Conservation (phyloP, 2,113 vertebrate genomes). For the Donacobius atricapilla region DNA sequence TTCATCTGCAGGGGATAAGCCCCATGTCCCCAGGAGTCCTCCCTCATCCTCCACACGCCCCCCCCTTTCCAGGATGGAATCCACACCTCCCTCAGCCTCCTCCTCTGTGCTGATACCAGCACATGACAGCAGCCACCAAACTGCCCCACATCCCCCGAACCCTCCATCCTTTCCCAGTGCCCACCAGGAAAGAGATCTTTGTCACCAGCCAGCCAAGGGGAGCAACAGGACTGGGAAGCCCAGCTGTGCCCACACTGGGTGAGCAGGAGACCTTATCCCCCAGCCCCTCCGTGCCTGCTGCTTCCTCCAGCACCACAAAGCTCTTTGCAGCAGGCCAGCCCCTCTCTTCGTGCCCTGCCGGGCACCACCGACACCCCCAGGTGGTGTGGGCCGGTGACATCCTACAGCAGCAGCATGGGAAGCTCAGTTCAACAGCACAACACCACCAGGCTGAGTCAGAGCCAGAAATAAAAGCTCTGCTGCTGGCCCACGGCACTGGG, state of each 20-base stretch:
- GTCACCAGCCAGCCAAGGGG: not conserved
- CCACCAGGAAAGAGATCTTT: not conserved
- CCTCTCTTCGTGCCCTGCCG: accelerated
- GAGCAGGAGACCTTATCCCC: not conserved
- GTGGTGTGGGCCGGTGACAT: accelerated
- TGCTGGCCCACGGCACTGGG: not conserved
- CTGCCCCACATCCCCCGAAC: not conserved
- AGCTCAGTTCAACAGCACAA: not conserved
- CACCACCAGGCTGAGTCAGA: not conserved
- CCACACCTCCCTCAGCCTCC: not conserved
- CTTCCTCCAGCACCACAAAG: not conserved
- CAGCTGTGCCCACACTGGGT: not conserved
- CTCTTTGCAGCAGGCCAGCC: not conserved
- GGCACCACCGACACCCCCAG: not conserved
- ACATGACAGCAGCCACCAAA: not conserved
- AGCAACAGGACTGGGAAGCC: not conserved
- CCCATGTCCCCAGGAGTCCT: not conserved
- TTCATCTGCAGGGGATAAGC: not conserved
- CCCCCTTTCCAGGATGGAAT: not conserved
- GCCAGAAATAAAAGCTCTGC: not conserved
- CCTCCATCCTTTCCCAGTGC: not conserved
- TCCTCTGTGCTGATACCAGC: not conserved
- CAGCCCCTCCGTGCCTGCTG: not conserved
- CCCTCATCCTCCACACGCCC: accelerated
- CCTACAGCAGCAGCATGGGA: accelerated